Percentiles rank a stretch among this genome's conserved stretches.
Conservation (phyloP, 1,140 invertebrate species). For the Aphis gossypii region DNA sequence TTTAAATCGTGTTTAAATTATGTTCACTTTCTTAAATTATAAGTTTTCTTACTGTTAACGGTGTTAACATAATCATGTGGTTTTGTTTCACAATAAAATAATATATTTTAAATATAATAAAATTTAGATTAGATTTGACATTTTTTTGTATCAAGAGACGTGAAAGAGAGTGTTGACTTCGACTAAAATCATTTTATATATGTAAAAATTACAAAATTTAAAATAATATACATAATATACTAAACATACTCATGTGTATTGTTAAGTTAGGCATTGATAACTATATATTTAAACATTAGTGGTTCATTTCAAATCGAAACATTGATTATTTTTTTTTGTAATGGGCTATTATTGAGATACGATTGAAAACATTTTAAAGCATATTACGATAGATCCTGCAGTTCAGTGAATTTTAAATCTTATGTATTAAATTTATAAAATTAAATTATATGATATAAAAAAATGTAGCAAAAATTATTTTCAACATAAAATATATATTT, state of each 20-base stretch:
- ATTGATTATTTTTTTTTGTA: neutral
- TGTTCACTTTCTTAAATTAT: neutral
- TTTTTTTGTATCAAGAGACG: no score
- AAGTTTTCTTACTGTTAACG: neutral
- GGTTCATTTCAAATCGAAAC: neutral
- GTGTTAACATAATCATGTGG: neutral
- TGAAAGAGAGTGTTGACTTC: neutral
- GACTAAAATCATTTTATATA: neutral
- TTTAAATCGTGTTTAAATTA: neutral
- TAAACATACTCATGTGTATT: neutral
- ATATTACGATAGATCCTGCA: no score
- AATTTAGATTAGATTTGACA: no score
- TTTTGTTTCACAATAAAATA: neutral
- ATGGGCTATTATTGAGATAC: no score
- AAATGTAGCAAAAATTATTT: neutral
- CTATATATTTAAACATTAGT: neutral
- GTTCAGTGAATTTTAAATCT: no score
- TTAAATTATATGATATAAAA: neutral
- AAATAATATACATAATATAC: no score
- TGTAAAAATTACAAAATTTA: neutral
- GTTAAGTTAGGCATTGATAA: neutral
- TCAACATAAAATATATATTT: neutral
- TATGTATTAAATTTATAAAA: neutral
- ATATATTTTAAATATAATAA: neutral
- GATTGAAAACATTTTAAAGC: neutral